Percentiles rank a stretch among this genome's conserved stretches.
phyloP scores from a whole-genome alignment of 2,888 invertebrate genomes.

The Cephus runcator region DNA sequence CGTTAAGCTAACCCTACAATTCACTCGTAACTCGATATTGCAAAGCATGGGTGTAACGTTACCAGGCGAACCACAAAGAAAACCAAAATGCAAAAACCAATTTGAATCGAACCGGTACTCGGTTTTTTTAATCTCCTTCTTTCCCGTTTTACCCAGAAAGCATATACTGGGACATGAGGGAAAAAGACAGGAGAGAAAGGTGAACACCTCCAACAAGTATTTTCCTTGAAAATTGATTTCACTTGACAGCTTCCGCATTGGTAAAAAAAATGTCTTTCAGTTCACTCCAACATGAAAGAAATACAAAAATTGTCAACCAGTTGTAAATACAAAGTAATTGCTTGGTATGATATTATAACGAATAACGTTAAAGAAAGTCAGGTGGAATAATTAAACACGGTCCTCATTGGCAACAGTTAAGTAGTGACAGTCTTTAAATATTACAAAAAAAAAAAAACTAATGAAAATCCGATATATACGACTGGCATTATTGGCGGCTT shows the following conservation, averaged over 20 bases:
- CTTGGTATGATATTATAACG: too few species aligned
- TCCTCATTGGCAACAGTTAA: too few species aligned
- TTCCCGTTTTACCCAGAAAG: constrained; percentile 35
- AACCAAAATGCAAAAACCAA: constrained; percentile 47
- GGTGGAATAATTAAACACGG: too few species aligned
- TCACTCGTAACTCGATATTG: constrained; percentile 48
- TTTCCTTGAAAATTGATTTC: constrained; percentile 47
- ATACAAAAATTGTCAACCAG: too few species aligned
- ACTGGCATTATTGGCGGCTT: too few species aligned
- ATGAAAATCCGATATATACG: too few species aligned
- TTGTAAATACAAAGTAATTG: too few species aligned
- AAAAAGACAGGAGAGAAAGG: constrained; percentile 29
- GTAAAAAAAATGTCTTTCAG: too few species aligned
- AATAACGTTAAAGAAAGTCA: too few species aligned
- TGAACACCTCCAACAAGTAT: constrained; percentile 32
- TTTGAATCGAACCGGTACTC: constrained; percentile 52
- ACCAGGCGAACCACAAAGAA: constrained; percentile 40
- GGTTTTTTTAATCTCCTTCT: constrained; percentile 33
- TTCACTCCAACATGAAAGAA: too few species aligned
- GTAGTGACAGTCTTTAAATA: too few species aligned
- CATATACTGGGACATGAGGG: constrained; percentile 29
- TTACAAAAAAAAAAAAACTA: too few species aligned
- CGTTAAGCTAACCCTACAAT: constrained; percentile 41
- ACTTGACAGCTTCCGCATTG: constrained; percentile 57
- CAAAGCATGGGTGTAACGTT: constrained; percentile 42